A percentile compares a stretch with the other conserved stretches of the same genome.
Conservation (phyloP, 2,113 vertebrate species). For the Sarotherodon lohbergeri region DNA sequence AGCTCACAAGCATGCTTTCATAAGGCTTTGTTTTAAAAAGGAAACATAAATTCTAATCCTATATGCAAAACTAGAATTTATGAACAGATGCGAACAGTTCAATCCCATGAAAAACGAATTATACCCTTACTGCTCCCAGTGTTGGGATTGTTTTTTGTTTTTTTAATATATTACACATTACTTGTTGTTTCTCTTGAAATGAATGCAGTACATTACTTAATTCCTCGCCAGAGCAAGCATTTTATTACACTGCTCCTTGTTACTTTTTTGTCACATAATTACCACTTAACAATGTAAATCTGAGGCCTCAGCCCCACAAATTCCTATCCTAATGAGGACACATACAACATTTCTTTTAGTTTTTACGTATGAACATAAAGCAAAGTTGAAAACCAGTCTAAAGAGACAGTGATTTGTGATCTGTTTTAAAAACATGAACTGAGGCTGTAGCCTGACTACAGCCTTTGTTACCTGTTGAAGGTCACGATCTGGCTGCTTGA, state of each 20-base stretch:
- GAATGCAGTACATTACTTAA: neutral
- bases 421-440: neutral
- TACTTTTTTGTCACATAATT: neutral
- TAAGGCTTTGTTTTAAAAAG: neutral
- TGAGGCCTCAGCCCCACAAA: neutral
- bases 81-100: neutral
- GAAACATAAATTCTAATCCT: neutral
- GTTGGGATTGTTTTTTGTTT: neutral
- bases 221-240: neutral
- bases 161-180: neutral
- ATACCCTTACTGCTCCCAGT: neutral
- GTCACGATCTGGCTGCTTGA: rapidly evolving
- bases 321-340: neutral
- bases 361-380: neutral
- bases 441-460: neutral
- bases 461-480: neutral
- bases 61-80: neutral
- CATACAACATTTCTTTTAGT: neutral
- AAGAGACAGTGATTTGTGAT: neutral
- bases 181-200: neutral
- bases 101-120: neutral
- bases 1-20: neutral
- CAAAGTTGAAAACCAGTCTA: neutral
- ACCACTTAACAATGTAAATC: neutral
- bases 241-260: neutral